These are phyloP conservation scores for Oreochromis tanganicae DNA, from an alignment of 2,113 vertebrate genomes.

Conservation along the genomic window DNA sequence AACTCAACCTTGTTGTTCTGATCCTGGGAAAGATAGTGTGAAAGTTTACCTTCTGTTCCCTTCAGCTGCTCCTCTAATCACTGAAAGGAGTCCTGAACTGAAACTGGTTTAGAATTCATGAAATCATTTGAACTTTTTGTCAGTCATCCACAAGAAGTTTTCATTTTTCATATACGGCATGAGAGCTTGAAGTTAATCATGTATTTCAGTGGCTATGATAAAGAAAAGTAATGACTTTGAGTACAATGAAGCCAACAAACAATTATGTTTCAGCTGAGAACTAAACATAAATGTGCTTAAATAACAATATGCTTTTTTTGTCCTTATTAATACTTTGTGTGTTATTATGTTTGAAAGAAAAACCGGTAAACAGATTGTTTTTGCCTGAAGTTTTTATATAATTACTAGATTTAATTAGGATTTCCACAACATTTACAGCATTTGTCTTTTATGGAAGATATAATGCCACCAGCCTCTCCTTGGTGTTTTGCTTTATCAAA, in stretches of 20 bases:
- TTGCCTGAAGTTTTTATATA: neutral
- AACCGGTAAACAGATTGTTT: accelerated
- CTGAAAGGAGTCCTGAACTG: neutral
- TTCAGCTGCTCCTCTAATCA: neutral
- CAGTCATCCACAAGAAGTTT: neutral
- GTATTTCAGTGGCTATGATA: neutral
- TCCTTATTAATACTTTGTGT: neutral
- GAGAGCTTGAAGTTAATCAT: accelerated
- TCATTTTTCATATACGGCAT: accelerated
- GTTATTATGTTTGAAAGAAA: neutral
- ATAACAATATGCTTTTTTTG: neutral
- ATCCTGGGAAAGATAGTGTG: neutral
- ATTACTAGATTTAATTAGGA: neutral
- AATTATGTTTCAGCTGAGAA: neutral
- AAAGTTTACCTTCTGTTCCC: neutral
- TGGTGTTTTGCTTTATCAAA: neutral
- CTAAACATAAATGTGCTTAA: neutral
- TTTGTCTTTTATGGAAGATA: neutral
- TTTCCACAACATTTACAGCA: neutral
- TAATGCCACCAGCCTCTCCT: neutral
- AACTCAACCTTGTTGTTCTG: neutral
- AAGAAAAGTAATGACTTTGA: neutral
- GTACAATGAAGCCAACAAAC: neutral
- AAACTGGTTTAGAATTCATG: neutral
- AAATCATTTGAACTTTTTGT: neutral